Percentiles rank a stretch among this genome's conserved stretches.
These are phyloP conservation scores for Agrotis puta DNA, from an alignment of 2,888 invertebrate species.

Conservation along the genomic window DNA sequence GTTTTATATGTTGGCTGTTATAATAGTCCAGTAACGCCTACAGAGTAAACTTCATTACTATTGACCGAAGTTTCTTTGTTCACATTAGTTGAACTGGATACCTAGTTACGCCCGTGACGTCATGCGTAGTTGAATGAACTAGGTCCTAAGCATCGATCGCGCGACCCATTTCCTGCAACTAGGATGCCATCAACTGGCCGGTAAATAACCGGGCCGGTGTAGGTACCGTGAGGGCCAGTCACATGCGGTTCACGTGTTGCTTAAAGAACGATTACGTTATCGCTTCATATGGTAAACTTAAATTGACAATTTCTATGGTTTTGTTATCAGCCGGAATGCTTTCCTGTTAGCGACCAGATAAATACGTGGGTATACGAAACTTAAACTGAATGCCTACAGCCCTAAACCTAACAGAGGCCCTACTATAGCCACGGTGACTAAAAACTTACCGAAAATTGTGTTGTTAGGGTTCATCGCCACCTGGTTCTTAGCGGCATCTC, in stretches of 20 bases:
- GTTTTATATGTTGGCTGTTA: constrained; percentile 14
- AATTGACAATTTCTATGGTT: neutral
- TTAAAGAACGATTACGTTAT: constrained; percentile 21
- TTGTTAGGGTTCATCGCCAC: constrained; percentile 97
- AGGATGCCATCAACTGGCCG: constrained; percentile 27
- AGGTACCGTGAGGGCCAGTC: neutral
- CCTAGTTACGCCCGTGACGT: constrained; percentile 14
- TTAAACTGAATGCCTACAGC: neutral
- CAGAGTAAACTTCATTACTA: neutral
- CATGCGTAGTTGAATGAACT: constrained; percentile 43
- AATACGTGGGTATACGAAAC: too few relatives aligned
- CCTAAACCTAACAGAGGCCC: neutral
- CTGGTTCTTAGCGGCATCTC: constrained; percentile 96
- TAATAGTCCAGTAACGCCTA: neutral
- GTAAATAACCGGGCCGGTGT: constrained; percentile 8
- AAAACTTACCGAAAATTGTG: constrained; percentile 94
- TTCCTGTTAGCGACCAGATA: neutral
- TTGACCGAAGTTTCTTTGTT: constrained; percentile 11
- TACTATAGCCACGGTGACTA: neutral
- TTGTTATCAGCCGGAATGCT: constrained; percentile 1
- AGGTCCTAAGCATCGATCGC: constrained; percentile 43
- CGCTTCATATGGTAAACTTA: constrained; percentile 22
- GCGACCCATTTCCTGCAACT: constrained; percentile 43
- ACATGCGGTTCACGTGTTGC: constrained; percentile 27
- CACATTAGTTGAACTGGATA: neutral